phyloP scores from a whole-genome alignment of 2,888 invertebrate species.

The Luperina testacea region DNA sequence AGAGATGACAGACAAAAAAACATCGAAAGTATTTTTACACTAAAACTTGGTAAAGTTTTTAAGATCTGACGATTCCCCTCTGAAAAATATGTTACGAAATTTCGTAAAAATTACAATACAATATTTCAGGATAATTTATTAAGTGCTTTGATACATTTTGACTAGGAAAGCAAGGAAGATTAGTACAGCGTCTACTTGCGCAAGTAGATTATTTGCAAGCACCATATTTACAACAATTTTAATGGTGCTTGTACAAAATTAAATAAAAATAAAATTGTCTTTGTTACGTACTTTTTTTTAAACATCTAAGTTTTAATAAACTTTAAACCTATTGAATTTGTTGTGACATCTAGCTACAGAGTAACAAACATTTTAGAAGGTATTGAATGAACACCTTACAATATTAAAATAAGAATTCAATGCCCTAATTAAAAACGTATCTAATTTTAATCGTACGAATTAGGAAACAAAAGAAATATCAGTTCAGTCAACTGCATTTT shows the following conservation, averaged over 20 bases:
- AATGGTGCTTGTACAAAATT: constrained; percentile 2
- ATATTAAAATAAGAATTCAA: not conserved
- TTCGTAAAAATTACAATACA: constrained; percentile 19
- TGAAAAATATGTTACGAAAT: constrained; percentile 29
- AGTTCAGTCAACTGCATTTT: not conserved
- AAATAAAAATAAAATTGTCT: not conserved
- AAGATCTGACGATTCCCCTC: not conserved
- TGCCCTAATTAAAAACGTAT: too few species aligned
- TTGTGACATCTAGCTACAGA: constrained; percentile 35
- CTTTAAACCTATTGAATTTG: constrained; percentile 7
- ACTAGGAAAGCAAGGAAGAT: constrained; percentile 32
- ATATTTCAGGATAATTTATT: constrained; percentile 19
- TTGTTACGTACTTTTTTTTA: not conserved
- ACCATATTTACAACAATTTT: constrained; percentile 4
- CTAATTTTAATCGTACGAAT: not conserved
- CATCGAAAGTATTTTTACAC: not conserved
- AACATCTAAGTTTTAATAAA: not conserved
- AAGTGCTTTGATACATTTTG: constrained; percentile 51
- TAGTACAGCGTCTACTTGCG: constrained; percentile 14
- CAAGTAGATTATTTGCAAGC: constrained; percentile 14
- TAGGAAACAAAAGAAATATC: not conserved
- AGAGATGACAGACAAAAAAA: constrained; percentile 1
- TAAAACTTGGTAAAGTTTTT: not conserved
- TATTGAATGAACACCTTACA: not conserved
- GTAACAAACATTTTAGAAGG: not conserved